Base-by-base conservation (phyloP, 2,113 vertebrate species). In the Corythornis cristatus region DNA sequence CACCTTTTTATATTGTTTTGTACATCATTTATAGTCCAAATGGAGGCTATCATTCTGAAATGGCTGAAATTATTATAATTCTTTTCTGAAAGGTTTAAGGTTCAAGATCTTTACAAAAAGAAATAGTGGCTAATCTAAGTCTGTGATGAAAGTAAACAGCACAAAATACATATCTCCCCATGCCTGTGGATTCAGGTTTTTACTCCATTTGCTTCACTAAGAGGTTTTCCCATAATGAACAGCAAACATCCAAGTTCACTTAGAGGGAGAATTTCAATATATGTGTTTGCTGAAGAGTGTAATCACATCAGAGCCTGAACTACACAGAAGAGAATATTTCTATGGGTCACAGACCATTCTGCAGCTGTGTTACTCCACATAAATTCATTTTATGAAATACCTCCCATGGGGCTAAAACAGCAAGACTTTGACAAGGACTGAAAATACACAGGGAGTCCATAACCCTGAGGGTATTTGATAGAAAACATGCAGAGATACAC, bases 241-340 rank as follows among this genome's bases (percentile, higher is more conserved):
- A 91, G 74, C 46, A 79, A 92, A 78, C 37, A 75, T 83, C 42
- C 62, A 74, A 68, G 90, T 26, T 84, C 62, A 61, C 61, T 78
- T 82, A 33, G 66, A 91, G 43, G 48, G 23, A 81, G 66, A 82
- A 78, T 75, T 92, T 65, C 90, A 84, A 72, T 92, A 23, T n/a
- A 75, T n/a, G 81, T 82, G 92, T 68, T 86, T 96, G 90, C 89
- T 96, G 88, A 64, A 90, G 92, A 93, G 80, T 92, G 62, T 92
- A 92, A 96, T 95, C 94, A 75, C 93, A 93, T 94, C 84, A 90
- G 77, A 88, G 89, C 11, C 57, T 62, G 53, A 64, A n/a, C 86
- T 48, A 48, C 77, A 43, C 4, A 54, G 68, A 85, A 72, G 50
- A 66, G 61, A 79, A 58, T 21, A 45, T 43, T 92, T 43, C 75